Percentiles rank a stretch among this genome's conserved stretches.
These are phyloP conservation scores for Brachypterus glaber DNA, from an alignment of 2,888 invertebrate species.

Conservation along the genomic window DNA sequence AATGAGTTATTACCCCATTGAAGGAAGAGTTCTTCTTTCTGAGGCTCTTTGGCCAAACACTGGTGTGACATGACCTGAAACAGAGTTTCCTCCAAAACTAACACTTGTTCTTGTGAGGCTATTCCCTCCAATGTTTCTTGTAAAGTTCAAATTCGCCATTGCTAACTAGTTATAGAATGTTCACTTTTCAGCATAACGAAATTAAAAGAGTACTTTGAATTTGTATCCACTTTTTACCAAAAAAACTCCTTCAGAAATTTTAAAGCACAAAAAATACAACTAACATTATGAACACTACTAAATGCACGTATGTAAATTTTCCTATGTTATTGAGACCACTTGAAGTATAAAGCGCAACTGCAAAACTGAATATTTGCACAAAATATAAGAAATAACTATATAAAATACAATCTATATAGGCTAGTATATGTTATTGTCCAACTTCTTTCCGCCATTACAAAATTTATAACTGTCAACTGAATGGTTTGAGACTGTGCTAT, in stretches of 20 bases:
- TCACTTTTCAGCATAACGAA: slow-evolving; percentile 38
- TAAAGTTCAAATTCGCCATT: slow-evolving; percentile 92
- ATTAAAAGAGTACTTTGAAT: slow-evolving; percentile 19
- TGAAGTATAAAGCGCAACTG: slow-evolving; percentile 16
- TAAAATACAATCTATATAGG: no score
- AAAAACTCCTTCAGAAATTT: slow-evolving; percentile 24
- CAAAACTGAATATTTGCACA: slow-evolving; percentile 11
- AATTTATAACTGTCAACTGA: slow-evolving; percentile 26
- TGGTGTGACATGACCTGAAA: slow-evolving; percentile 69
- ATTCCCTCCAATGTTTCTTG: slow-evolving; percentile 78
- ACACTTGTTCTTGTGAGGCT: slow-evolving; percentile 57
- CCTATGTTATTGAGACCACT: slow-evolving; percentile 21
- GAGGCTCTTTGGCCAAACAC: slow-evolving; percentile 75
- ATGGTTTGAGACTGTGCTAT: no score
- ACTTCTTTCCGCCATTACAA: slow-evolving; percentile 41
- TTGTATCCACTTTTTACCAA: slow-evolving; percentile 19
- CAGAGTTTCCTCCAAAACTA: slow-evolving; percentile 56
- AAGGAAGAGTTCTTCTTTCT: slow-evolving; percentile 56
- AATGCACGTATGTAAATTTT: slow-evolving; percentile 24
- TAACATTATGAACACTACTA: slow-evolving; percentile 30
- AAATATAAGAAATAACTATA: no score
- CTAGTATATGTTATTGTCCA: slow-evolving; percentile 40
- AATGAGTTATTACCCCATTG: slow-evolving; percentile 44
- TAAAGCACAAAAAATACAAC: slow-evolving; percentile 33
- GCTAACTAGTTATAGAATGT: slow-evolving; percentile 44